Base-by-base conservation (phyloP, 2,113 vertebrate species). In the Noturus placidus region DNA sequence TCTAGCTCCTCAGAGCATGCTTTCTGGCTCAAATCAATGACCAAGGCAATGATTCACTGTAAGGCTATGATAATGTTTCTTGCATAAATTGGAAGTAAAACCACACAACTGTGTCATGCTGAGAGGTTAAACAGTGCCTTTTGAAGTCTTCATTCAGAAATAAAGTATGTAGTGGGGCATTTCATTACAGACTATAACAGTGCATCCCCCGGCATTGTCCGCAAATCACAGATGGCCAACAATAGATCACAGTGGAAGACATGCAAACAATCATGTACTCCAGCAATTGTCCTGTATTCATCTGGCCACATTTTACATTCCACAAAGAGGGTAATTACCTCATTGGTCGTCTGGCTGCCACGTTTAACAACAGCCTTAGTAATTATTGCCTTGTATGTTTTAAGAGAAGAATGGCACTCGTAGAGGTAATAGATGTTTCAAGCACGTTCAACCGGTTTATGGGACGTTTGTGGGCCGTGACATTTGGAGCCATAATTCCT, bases 151-250 rank as follows among this genome's bases (percentile, higher is more conserved):
- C 52, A 42, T 87, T 80, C 42, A 84, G 52, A 72, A 85, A 59
- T 25, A 82, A 83, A 79, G 50, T 38, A 82, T 52, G 61, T 52
- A 74, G 83, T 84, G 56, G 83, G 89, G 85, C 57, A 50, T 89
- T 78, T 85, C 80, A 90, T 87, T 80, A 50, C 50, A 76, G 84
- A 86, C 65, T 85, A 72, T 87, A 76, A 77, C 15, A 77, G 25
- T 30, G n/a, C 38, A 69, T 2, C 76, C 57, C 84, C 33, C 72
- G 30, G 70, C 61, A 84, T 84, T 88, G 81, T 90, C 87, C 86
- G 25, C 57, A 35, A 13, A 10, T 90, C 90, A 93, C 93, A 95
- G 93, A 94, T 94, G 92, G 87, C 88, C 65, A 85, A 86, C 86
- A 81, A 61, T 88, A 89, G 87, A 89, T 81, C 81, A 91, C 82